These are phyloP conservation scores for Labeo rohita DNA, from an alignment of 2,113 vertebrate genomes.

Conservation along the genomic window DNA sequence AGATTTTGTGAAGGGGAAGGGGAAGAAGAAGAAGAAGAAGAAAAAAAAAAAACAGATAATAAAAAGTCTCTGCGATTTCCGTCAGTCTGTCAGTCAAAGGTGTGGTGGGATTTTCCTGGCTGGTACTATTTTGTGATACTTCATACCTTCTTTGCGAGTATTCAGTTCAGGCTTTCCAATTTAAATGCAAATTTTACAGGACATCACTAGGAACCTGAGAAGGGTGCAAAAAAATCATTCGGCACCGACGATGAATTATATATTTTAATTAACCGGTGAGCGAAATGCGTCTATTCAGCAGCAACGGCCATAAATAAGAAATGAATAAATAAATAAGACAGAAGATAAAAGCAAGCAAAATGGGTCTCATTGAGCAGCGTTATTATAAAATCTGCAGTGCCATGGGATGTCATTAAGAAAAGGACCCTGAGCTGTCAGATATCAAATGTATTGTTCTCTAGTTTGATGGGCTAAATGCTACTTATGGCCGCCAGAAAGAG, in stretches of 20 bases:
- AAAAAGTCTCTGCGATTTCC: constrained; percentile 30
- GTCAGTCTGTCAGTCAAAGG: constrained; percentile 40
- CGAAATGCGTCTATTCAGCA: constrained; percentile 71
- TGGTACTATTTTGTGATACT: constrained; percentile 46
- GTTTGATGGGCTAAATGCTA: constrained; percentile 71
- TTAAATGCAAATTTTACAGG: constrained; percentile 65
- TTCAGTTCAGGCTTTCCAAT: constrained; percentile 58
- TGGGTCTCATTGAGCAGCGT: constrained; percentile 36
- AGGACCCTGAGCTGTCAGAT: constrained; percentile 73
- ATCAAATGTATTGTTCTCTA: constrained; percentile 70
- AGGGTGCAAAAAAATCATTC: constrained; percentile 66
- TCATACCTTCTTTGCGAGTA: constrained; percentile 34
- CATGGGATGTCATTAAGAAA: constrained; percentile 67
- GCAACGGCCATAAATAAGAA: constrained; percentile 69
- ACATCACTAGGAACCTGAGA: constrained; percentile 53
- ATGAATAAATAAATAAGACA: constrained; percentile 74
- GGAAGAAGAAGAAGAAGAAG: background rate
- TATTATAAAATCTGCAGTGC: constrained; percentile 62
- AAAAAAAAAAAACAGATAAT: background rate
- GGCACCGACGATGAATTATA: constrained; percentile 74
- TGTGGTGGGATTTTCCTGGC: constrained; percentile 31
- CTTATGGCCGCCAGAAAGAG: constrained; percentile 22
- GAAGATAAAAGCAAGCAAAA: constrained; percentile 54
- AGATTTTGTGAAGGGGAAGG: background rate
- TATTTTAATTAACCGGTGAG: constrained; percentile 78